Evolutionary conservation across 2,113 vertebrate species (phyloP).

Genomic region (Syrmaticus mikado): DNA sequence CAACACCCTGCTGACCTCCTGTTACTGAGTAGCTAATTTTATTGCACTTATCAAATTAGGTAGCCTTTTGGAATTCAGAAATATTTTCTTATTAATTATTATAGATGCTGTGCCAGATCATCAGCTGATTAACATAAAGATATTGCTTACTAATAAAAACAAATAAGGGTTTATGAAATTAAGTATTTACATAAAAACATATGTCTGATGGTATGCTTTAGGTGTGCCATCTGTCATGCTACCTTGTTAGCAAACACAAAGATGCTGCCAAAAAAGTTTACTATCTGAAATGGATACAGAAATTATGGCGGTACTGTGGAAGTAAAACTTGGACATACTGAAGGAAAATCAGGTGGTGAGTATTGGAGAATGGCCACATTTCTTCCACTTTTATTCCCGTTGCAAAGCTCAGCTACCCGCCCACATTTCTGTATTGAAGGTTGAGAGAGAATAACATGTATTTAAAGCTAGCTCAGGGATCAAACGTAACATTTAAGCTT

Average conservation of each 20-base stretch:
- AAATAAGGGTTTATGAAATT: background rate
- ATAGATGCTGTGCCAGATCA: background rate
- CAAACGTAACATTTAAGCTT: background rate
- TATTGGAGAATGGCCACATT: background rate
- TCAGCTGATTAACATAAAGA: background rate
- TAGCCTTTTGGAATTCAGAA: background rate
- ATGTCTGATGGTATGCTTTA: background rate
- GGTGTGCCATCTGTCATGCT: slow-evolving; percentile 37
- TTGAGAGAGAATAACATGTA: background rate
- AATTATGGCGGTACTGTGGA: background rate
- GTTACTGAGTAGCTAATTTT: background rate
- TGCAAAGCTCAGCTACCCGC: background rate
- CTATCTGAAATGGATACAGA: background rate
- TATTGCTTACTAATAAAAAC: background rate
- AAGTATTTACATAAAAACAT: background rate
- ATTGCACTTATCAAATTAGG: background rate
- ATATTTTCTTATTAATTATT: background rate
- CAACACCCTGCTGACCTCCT: background rate
- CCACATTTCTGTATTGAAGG: fast-evolving
- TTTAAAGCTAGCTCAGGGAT: background rate
- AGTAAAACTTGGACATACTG: background rate
- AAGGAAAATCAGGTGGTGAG: background rate
- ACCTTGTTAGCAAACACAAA: slow-evolving; percentile 31
- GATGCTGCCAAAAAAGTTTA: background rate
- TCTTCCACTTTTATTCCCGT: background rate